phyloP scores from a whole-genome alignment of 2,113 vertebrate species.

The Leptosomus discolor region DNA sequence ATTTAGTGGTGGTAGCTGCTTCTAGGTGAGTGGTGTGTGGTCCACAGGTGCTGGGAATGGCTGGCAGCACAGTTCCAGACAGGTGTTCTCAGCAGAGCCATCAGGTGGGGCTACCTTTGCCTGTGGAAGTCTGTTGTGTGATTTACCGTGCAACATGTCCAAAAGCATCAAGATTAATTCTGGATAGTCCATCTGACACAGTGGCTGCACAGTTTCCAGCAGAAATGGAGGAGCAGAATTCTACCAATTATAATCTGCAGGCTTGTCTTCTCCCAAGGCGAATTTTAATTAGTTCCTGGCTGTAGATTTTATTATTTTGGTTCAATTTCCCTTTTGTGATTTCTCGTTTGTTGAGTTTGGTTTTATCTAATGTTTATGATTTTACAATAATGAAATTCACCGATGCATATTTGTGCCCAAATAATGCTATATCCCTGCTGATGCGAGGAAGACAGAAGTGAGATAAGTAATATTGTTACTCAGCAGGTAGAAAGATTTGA shows the following conservation, averaged over 20 bases:
- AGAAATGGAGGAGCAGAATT: not conserved
- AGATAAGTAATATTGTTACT: not conserved
- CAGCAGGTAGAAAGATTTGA: not conserved
- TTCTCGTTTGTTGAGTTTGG: not conserved
- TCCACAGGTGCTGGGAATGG: not conserved
- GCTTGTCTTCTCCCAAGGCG: not conserved
- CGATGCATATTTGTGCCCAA: fast-evolving
- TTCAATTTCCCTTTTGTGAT: not conserved
- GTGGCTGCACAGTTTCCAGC: not conserved
- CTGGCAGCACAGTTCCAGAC: not conserved
- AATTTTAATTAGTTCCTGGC: not conserved
- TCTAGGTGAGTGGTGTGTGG: not conserved
- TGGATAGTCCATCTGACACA: not conserved
- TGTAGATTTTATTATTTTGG: not conserved
- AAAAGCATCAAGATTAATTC: not conserved
- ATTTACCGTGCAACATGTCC: not conserved
- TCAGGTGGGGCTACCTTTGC: not conserved
- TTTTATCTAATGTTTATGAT: not conserved
- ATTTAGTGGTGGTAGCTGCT: not conserved
- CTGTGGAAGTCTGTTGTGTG: not conserved
- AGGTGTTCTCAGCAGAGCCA: not conserved
- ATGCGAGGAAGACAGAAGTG: not conserved
- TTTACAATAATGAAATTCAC: not conserved
- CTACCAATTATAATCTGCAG: not conserved
- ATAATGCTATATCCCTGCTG: not conserved